A percentile compares a stretch with the other conserved stretches of the same genome.
These are phyloP conservation scores for Lepidocolaptes lacrymiger DNA, from an alignment of 2,797 vertebrate genomes.

Conservation along the genomic window DNA sequence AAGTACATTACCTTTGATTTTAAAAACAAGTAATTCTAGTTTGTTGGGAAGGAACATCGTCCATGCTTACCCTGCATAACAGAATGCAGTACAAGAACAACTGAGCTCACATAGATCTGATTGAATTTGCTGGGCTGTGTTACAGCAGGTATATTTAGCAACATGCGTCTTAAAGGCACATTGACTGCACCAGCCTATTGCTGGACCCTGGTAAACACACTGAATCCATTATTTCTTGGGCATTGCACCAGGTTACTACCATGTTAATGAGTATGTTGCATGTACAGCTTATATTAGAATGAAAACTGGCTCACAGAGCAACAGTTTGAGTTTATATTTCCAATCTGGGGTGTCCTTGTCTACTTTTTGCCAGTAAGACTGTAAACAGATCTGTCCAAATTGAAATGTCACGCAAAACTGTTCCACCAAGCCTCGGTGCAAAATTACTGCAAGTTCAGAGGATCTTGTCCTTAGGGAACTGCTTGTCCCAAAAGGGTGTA, in stretches of 20 bases:
- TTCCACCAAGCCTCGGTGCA: not conserved
- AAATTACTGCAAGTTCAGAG: not conserved
- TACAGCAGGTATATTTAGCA: not conserved
- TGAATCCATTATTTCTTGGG: not conserved
- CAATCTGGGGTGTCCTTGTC: not conserved
- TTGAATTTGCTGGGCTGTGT: not conserved
- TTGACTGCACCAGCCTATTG: not conserved
- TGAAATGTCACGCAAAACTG: not conserved
- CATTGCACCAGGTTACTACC: not conserved
- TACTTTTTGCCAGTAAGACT: not conserved
- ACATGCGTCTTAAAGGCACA: rapidly evolving
- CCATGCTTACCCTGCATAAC: not conserved
- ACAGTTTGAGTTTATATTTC: not conserved
- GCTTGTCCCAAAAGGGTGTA: not conserved
- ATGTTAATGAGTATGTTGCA: not conserved
- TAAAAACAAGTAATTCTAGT: not conserved
- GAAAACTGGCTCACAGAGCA: not conserved
- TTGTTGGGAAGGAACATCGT: not conserved
- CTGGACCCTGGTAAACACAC: not conserved
- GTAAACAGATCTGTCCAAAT: not conserved
- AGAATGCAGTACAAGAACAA: not conserved
- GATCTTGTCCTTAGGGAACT: not conserved
- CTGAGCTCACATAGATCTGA: not conserved
- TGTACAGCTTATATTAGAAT: not conserved
- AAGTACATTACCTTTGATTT: not conserved